Base-by-base conservation (phyloP, 2,797 vertebrate species). In the Nannoperca australis region DNA sequence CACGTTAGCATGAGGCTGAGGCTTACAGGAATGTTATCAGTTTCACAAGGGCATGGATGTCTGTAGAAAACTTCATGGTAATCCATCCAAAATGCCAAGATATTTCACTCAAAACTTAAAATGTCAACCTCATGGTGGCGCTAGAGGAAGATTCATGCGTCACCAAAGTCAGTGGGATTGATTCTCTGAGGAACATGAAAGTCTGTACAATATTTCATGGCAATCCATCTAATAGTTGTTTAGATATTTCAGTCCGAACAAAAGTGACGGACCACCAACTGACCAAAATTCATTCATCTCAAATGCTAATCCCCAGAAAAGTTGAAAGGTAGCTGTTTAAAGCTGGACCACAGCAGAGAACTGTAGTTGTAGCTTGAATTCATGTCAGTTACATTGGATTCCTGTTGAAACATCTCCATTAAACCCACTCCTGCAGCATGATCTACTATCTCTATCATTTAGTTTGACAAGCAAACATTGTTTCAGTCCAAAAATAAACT, bases 351-450 rank as follows among this genome's bases (percentile, higher is more conserved):
- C 30, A 54, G 14, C 59, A 54, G 50, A 22, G 60, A 47, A 47
- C 40, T 73, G 40, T 2, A 56, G 61, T 7, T 73, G 40, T 3
- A 56, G 61, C 42, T 55, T 49, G 14, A 73, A 55, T 64, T 64
- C 42, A 47, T 15, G 40, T 63, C 70, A 1, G 22, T 73, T 40
- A 27, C 32, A 47, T n/a, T 58, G 42, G 42, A 56, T 73, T 40
- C 3, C 20, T 34, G 38, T 27, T 40, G 40, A 12, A 55, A 64
- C 30, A 50, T 0, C 7, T 17, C 14, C n/a, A n/a, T n/a, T n/a
- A n/a, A 53, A 51, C 38, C 18, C 5, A 12, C 22, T 40, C 49
- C 51, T 30, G 24, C 56, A 50, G 36, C 7, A 4, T 32, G 7
- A 36, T 47, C 34, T n/a, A n/a, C 45, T 17, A 5, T n/a, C 0